These are phyloP conservation scores for Octopus sinensis DNA, from an alignment of 1,140 invertebrate species.

Conservation along the genomic window DNA sequence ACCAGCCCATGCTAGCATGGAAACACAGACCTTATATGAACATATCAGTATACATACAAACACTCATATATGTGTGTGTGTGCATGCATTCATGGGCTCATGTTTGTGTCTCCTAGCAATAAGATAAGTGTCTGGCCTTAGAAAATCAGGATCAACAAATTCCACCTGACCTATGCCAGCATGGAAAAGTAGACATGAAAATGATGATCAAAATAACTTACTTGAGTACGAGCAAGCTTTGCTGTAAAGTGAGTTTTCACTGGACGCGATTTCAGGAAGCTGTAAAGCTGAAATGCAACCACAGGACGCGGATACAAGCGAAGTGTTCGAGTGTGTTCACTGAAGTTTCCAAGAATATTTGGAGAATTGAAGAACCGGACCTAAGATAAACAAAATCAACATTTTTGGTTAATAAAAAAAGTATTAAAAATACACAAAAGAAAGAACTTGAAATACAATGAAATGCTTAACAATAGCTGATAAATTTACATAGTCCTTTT, in stretches of 20 bases:
- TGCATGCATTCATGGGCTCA: too few relatives aligned
- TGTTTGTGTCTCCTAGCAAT: neutral
- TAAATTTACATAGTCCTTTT: too few relatives aligned
- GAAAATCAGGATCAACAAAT: too few relatives aligned
- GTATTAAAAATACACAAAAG: too few relatives aligned
- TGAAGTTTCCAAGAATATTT: slow-evolving; percentile 94
- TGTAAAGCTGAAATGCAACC: slow-evolving; percentile 97
- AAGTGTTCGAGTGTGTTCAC: slow-evolving; percentile 93
- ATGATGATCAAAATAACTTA: slow-evolving; percentile 43
- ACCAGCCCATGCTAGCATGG: too few relatives aligned
- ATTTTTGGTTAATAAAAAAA: neutral
- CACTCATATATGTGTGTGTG: too few relatives aligned
- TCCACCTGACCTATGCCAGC: neutral
- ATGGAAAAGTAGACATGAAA: neutral
- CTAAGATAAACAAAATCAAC: slow-evolving; percentile 57
- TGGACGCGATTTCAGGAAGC: slow-evolving; percentile 90
- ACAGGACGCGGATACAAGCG: slow-evolving; percentile 95
- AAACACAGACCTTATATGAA: too few relatives aligned
- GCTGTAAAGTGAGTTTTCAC: slow-evolving; percentile 80
- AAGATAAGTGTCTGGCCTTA: neutral
- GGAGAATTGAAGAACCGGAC: slow-evolving; percentile 96
- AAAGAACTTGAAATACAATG: too few relatives aligned
- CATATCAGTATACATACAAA: too few relatives aligned
- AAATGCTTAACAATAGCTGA: too few relatives aligned
- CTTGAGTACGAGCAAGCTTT: slow-evolving; percentile 80